phyloP scores from a whole-genome alignment of 2,113 vertebrate genomes.

The Neomonachus schauinslandi region DNA sequence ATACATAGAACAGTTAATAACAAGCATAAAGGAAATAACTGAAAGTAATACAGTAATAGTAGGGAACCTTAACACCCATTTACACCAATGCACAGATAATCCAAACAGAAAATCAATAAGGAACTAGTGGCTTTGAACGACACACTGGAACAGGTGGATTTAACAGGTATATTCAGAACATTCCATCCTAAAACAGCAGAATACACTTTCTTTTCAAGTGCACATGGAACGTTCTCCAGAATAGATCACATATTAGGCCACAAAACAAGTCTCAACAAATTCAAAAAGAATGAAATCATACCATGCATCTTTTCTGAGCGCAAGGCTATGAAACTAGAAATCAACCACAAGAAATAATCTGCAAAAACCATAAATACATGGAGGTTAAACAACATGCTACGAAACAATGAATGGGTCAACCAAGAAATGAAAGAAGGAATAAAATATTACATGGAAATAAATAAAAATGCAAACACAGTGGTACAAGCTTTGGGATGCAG shows the following conservation, averaged over 20 bases:
- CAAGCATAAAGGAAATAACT: not conserved
- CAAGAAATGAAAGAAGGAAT: not conserved
- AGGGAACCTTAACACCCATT: not conserved
- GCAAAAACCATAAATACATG: not conserved
- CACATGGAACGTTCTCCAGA: not conserved
- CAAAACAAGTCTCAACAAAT: not conserved
- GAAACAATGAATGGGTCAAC: not conserved
- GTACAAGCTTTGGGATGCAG: not conserved
- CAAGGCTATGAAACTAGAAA: not conserved
- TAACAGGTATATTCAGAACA: not conserved
- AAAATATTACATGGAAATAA: not conserved
- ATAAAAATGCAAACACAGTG: not conserved
- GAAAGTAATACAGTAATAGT: not conserved
- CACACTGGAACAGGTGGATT: not conserved
- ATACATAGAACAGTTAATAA: not conserved
- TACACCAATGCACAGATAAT: not conserved
- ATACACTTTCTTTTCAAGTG: not conserved
- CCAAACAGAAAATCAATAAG: not conserved
- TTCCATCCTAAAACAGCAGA: not conserved
- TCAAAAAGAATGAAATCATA: not conserved
- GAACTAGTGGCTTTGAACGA: not conserved
- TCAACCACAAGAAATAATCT: not conserved
- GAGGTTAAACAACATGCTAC: not conserved
- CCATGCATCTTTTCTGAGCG: not conserved
- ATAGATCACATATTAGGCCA: not conserved